These are phyloP conservation scores for Bombylius major DNA, from an alignment of 2,888 invertebrate genomes.

Conservation along the genomic window DNA sequence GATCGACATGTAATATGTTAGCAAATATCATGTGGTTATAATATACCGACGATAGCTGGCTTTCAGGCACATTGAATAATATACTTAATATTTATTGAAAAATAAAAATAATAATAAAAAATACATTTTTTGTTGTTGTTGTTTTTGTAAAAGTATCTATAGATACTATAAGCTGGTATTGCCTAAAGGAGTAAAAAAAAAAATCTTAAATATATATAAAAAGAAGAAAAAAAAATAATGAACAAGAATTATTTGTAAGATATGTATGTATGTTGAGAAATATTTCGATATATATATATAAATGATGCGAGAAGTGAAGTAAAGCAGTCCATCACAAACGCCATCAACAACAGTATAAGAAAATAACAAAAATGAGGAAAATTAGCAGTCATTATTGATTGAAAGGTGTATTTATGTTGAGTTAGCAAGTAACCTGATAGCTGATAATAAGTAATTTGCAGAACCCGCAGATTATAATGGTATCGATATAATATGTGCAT, in stretches of 20 bases:
- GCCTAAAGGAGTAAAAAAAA: neutral
- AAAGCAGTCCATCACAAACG: neutral
- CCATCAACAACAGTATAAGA: neutral
- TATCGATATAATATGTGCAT: neutral
- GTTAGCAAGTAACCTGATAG: constrained; percentile 13
- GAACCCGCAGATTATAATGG: constrained; percentile 3
- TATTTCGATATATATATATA: neutral
- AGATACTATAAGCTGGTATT: neutral
- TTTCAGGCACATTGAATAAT: neutral
- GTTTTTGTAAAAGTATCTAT: too few relatives aligned
- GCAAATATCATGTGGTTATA: neutral
- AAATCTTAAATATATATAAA: too few relatives aligned
- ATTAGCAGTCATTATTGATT: constrained; percentile 11
- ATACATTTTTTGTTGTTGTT: neutral
- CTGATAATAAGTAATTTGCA: constrained; percentile 16
- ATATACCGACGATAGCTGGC: neutral
- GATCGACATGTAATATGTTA: constrained; percentile 1
- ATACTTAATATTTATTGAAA: neutral
- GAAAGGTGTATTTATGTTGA: constrained; percentile 10
- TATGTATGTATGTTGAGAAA: neutral
- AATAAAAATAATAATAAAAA: neutral
- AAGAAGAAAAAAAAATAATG: neutral
- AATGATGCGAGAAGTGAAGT: neutral
- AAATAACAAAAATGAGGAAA: constrained; percentile 4
- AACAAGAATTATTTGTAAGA: neutral